A percentile compares a stretch with the other conserved stretches of the same genome.
phyloP scores from a whole-genome alignment of 2,113 vertebrate genomes.

The Myotis lucifugus region DNA sequence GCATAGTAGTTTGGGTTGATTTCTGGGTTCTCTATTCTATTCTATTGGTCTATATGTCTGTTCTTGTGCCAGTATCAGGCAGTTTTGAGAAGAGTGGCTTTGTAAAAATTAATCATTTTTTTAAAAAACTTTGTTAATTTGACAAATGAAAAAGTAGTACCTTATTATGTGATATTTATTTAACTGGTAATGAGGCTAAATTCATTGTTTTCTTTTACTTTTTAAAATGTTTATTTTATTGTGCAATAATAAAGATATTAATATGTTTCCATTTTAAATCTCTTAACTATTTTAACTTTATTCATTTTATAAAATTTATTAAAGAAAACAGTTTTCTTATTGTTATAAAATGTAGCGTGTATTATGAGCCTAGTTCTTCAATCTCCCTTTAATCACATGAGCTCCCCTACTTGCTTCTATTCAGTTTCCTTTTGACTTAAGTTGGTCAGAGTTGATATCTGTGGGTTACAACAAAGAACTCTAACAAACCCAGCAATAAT shows the following conservation, averaged over 20 bases:
- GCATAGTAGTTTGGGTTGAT: too few relatives aligned
- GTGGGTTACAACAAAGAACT: constrained; percentile 35
- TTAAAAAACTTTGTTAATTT: background rate
- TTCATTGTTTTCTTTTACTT: background rate
- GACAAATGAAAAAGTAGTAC: constrained; percentile 38
- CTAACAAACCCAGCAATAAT: constrained; percentile 48
- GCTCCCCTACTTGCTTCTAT: background rate
- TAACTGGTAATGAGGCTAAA: background rate
- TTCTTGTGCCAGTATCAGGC: too few relatives aligned
- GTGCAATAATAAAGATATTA: constrained; percentile 10
- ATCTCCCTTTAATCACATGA: background rate
- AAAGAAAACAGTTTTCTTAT: background rate
- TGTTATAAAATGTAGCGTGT: background rate
- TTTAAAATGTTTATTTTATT: constrained; percentile 44
- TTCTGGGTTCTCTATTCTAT: too few relatives aligned
- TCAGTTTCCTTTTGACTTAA: background rate
- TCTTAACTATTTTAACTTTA: constrained; percentile 20
- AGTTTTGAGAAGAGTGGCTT: too few relatives aligned
- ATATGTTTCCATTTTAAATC: background rate
- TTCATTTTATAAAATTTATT: background rate
- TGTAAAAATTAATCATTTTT: constrained; percentile 22
- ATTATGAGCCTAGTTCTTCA: background rate
- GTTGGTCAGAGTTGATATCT: background rate
- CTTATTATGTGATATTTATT: constrained; percentile 19
- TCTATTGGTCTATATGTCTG: too few relatives aligned